Evolutionary conservation across 1,140 invertebrate species (phyloP), one percentile per base, ranked within the genome.

Genomic region (Zelostemma sp.): DNA sequence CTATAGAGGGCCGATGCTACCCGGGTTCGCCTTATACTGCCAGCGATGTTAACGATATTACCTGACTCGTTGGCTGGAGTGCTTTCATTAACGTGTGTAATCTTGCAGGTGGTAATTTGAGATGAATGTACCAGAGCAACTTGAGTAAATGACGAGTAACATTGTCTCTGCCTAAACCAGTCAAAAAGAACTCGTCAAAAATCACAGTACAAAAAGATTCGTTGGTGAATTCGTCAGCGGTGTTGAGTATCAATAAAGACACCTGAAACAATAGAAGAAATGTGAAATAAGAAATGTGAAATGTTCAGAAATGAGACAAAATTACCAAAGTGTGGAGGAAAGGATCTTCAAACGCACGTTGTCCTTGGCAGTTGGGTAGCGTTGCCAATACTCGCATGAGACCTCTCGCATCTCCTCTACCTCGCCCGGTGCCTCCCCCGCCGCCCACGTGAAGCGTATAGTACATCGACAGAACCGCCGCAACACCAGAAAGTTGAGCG

Each of bases 161-260:
- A 88, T 97, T 97, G 78, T 98, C 96, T 60, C 92, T 89, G 4
- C 90, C 90, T 28, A 97, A 87, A 0, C 93, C 93, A 41, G 95
- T 93, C 82, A 96, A 94, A 69, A 98, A 95, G 79, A 98, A 98
- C 83, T 98, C 96, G 86, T 98, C 96, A 87, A 99, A 98, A 12
- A 98, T 90, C 0, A 95, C 94, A 0, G 95, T 96, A 85, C 96
- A 98, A 78, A 98, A 98, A 68, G 97, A 96, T 87, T 97, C 95
- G 3, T 93, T 92, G 63, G 92, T 87, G 81, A 98, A 98, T 81
- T 98, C 96, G 70, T 98, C 97, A 1, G 91, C 89, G 88, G 97
- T 92, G 46, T 93, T 92, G 11, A 84, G 64, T 70, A 97, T 93
- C 0, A 99, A 86, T 33, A 95, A 80, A 1, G 93, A 92, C n/a